Conservation (phyloP, 2,888 invertebrate species). For the Troides oblongomaculatus region DNA sequence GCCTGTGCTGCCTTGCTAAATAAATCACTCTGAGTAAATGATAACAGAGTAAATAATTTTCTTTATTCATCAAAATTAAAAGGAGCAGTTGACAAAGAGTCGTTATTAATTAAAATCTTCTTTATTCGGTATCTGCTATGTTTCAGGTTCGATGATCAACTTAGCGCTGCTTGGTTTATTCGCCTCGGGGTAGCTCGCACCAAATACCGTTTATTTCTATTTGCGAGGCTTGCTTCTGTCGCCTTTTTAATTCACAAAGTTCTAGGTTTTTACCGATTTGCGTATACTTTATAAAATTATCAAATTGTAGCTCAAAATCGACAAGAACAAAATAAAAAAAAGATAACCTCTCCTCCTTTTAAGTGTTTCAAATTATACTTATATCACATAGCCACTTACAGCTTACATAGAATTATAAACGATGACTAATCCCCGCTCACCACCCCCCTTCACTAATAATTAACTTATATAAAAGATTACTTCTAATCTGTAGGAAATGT, state of each 20-base stretch:
- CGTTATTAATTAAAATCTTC: constrained; percentile 72
- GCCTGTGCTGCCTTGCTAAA: constrained; percentile 52
- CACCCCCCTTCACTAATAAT: too few relatives aligned
- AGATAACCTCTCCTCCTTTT: too few relatives aligned
- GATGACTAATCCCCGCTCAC: too few relatives aligned
- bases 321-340: too few relatives aligned
- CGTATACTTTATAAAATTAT: background rate
- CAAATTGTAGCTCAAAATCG: too few relatives aligned
- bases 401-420: too few relatives aligned
- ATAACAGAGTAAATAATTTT: constrained; percentile 76
- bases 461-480: too few relatives aligned
- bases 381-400: too few relatives aligned
- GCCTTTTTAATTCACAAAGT: constrained; percentile 19
- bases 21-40: constrained; percentile 70
- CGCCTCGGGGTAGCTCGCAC: constrained; percentile 38
- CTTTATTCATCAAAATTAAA: constrained; percentile 79
- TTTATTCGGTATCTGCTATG: constrained; percentile 56
- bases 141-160: constrained; percentile 51
- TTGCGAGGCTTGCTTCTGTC: constrained; percentile 37
- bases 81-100: constrained; percentile 75
- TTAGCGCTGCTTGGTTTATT: constrained; percentile 48
- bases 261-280: background rate
- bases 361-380: too few relatives aligned
- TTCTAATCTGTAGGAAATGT: too few relatives aligned
- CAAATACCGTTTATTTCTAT: constrained; percentile 48